These are phyloP conservation scores for Diadema setosum DNA, from an alignment of 35 echinoderm and acorn worm genomes.

Conservation along the genomic window DNA sequence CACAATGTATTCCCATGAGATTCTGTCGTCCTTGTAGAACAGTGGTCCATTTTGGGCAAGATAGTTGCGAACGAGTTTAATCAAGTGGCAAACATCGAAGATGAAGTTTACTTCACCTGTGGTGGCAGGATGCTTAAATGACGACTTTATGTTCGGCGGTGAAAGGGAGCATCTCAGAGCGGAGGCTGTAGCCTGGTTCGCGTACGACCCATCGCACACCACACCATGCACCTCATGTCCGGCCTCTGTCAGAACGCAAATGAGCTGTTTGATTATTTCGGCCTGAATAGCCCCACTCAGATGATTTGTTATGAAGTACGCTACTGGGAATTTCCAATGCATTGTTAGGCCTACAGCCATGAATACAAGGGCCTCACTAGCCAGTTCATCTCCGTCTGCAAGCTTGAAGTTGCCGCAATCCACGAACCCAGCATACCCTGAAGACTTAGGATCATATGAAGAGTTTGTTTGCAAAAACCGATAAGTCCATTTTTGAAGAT, in stretches of 20 bases:
- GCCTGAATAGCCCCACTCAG: too few relatives aligned
- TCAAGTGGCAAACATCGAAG: conserved; percentile 61
- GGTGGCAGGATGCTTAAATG: conserved; percentile 38
- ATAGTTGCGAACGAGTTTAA: conserved; percentile 53
- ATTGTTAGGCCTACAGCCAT: conserved; percentile 51
- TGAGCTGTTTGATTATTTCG: too few relatives aligned
- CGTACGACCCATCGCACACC: conserved; percentile 52
- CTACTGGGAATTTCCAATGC: conserved; percentile 53
- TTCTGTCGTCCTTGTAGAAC: conserved; percentile 20
- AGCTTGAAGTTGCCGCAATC: background rate
- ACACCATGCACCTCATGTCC: conserved; percentile 61
- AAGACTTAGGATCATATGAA: too few relatives aligned
- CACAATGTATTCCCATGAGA: conserved; percentile 52
- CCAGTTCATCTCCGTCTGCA: conserved; percentile 17
- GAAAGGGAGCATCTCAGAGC: conserved; percentile 46
- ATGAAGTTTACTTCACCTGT: conserved; percentile 51
- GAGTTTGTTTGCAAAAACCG: too few relatives aligned
- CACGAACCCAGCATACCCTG: too few relatives aligned
- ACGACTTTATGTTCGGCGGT: background rate
- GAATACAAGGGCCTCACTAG: conserved; percentile 57
- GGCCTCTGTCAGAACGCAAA: too few relatives aligned
- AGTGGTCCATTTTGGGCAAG: conserved; percentile 40
- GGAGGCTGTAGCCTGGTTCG: conserved; percentile 39
- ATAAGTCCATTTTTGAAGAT: too few relatives aligned
- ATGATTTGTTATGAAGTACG: conserved; percentile 50